phyloP scores from a whole-genome alignment of 2,797 vertebrate species.

The Columba guinea region DNA sequence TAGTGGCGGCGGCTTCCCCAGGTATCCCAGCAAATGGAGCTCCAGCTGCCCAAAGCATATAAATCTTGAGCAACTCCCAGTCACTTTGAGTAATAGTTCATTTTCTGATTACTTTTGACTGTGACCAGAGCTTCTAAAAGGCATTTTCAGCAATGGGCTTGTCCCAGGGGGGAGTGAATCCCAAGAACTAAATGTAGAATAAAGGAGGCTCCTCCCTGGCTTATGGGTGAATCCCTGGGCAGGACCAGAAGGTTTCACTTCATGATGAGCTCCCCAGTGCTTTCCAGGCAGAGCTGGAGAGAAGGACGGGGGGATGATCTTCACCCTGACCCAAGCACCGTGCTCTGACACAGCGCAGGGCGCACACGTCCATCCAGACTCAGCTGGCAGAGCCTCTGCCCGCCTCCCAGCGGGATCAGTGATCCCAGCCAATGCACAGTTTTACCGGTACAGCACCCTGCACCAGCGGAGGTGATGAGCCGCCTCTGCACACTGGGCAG shows the following conservation, averaged over 20 bases:
- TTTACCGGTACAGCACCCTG: neutral
- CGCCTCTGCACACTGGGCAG: no score
- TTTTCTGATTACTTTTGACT: neutral
- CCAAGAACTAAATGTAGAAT: neutral
- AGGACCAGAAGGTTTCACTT: neutral
- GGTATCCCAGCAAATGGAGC: neutral
- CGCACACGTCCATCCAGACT: rapidly evolving
- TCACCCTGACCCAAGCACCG: rapidly evolving
- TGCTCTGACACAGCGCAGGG: neutral
- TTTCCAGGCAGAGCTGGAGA: neutral
- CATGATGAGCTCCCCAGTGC: neutral
- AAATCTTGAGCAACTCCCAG: neutral
- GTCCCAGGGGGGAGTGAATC: neutral
- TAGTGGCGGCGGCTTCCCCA: neutral
- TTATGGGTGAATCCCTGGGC: neutral
- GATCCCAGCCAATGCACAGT: neutral
- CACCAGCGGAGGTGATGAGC: rapidly evolving
- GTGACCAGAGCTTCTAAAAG: neutral
- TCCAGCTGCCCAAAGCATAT: neutral
- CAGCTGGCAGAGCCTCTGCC: neutral
- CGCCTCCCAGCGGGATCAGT: neutral
- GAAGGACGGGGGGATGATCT: neutral
- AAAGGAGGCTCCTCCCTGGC: neutral
- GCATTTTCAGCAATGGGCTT: neutral
- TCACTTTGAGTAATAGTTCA: neutral